These are phyloP conservation scores for Choristoneura rosaceana DNA, from an alignment of 2,888 invertebrate genomes.

Conservation along the genomic window DNA sequence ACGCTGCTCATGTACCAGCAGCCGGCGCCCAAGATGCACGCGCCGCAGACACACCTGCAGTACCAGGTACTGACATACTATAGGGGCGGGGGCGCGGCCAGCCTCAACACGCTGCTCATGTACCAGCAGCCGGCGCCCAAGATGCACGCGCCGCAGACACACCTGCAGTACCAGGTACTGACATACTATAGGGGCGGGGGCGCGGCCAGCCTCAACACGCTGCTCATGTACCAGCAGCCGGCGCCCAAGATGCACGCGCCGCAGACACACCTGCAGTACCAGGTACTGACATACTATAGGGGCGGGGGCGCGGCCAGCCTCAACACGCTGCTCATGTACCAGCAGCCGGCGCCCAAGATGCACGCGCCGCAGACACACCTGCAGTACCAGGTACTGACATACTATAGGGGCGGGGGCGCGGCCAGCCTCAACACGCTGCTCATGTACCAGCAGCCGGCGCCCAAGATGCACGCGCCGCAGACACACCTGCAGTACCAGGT, in stretches of 20 bases:
- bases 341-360: slow-evolving; percentile 79
- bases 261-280: slow-evolving; percentile 76
- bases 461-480: slow-evolving; percentile 76
- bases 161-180: slow-evolving; percentile 74
- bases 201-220: slow-evolving; percentile 65
- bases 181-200: slow-evolving; percentile 45
- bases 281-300: slow-evolving; percentile 56
- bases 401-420: slow-evolving; percentile 46
- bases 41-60: slow-evolving; percentile 72
- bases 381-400: slow-evolving; percentile 67
- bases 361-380: slow-evolving; percentile 74
- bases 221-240: slow-evolving; percentile 81
- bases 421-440: slow-evolving; percentile 73
- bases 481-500: slow-evolving; percentile 78
- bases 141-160: slow-evolving; percentile 73
- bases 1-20: slow-evolving; percentile 80
- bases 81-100: slow-evolving; percentile 50
- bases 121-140: slow-evolving; percentile 82
- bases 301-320: slow-evolving; percentile 57
- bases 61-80: slow-evolving; percentile 68
- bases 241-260: slow-evolving; percentile 79
- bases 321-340: slow-evolving; percentile 79
- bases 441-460: slow-evolving; percentile 81
- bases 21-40: slow-evolving; percentile 79
- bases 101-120: slow-evolving; percentile 76